Evolutionary conservation across 2,797 vertebrate genomes (phyloP).

Genomic region (Poeciliopsis turneri): DNA sequence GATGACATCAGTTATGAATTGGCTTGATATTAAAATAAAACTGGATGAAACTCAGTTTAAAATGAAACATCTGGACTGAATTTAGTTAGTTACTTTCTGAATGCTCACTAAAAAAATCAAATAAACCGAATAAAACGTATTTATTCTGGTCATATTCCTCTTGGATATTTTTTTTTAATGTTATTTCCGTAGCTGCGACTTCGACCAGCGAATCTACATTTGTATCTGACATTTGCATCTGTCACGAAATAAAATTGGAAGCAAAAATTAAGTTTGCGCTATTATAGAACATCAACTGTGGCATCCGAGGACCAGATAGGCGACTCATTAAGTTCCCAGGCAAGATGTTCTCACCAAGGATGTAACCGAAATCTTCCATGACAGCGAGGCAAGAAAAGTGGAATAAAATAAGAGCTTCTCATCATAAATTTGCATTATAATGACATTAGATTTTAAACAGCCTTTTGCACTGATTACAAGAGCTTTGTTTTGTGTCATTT

Average conservation of each 20-base stretch:
- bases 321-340: background rate
- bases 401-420: background rate
- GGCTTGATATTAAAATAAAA: background rate
- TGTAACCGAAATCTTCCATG: background rate
- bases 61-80: background rate
- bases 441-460: background rate
- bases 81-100: background rate
- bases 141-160: background rate
- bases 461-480: background rate
- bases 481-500: background rate
- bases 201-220: background rate
- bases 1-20: background rate
- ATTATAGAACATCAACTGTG: background rate
- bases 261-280: background rate
- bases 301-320: background rate
- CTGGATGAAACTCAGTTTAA: background rate
- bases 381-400: background rate
- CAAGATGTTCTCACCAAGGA: background rate
- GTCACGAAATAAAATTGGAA: background rate
- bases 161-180: background rate
- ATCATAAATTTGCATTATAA: conserved; percentile 3
- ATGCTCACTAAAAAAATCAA: background rate
- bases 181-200: background rate
- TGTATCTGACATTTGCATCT: background rate
- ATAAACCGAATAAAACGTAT: background rate